These are phyloP conservation scores for Dendrolimus kikuchii DNA, from an alignment of 1,140 invertebrate genomes.

Conservation along the genomic window DNA sequence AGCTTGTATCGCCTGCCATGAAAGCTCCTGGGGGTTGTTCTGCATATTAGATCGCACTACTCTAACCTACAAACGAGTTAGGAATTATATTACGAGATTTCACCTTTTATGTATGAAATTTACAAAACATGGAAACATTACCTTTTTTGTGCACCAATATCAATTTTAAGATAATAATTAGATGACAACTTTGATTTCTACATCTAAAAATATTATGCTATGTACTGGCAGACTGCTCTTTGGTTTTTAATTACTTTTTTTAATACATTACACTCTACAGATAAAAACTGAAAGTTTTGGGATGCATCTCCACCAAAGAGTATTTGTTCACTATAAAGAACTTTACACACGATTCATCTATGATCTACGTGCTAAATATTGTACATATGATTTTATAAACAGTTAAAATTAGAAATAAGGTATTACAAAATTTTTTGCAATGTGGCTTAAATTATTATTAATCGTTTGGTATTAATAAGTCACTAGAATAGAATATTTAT, in stretches of 20 bases:
- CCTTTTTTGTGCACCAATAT: slow-evolving; percentile 49
- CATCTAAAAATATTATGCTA: slow-evolving; percentile 74
- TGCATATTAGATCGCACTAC: slow-evolving; percentile 72
- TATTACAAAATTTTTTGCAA: no score
- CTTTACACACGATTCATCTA: no score
- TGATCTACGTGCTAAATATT: no score
- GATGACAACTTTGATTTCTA: slow-evolving; percentile 68
- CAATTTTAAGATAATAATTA: slow-evolving; percentile 52
- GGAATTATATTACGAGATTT: slow-evolving; percentile 43
- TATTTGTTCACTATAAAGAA: no score
- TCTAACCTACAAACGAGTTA: slow-evolving; percentile 72
- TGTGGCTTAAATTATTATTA: no score
- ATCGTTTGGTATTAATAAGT: no score
- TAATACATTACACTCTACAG: not conserved
- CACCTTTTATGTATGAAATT: slow-evolving; percentile 21
- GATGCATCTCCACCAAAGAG: no score
- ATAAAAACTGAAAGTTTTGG: no score
- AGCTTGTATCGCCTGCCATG: slow-evolving; percentile 72
- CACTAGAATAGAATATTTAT: no score
- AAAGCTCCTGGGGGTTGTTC: slow-evolving; percentile 72
- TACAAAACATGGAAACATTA: slow-evolving; percentile 45
- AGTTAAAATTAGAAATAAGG: no score
- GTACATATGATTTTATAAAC: no score
- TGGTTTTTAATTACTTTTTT: slow-evolving; percentile 28
- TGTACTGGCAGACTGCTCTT: slow-evolving; percentile 41